A percentile compares a stretch with the other conserved stretches of the same genome.
Conservation (phyloP, 2,113 vertebrate genomes). For the Menura novaehollandiae region DNA sequence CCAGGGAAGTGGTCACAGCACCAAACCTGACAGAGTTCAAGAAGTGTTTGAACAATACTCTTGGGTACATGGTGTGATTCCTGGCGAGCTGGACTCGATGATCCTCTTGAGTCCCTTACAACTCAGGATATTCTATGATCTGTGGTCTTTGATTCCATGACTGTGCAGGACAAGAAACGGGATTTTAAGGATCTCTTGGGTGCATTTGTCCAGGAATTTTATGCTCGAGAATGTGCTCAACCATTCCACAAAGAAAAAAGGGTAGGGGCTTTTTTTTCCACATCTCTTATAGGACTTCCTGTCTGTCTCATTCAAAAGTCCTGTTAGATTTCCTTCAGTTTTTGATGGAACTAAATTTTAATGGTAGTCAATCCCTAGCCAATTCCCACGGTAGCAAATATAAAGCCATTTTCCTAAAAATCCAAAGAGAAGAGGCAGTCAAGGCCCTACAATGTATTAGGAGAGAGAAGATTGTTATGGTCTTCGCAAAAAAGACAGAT, state of each 20-base stretch:
- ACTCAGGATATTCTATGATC: background rate
- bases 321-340: background rate
- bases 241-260: background rate
- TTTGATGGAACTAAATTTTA: background rate
- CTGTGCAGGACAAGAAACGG: background rate
- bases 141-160: background rate
- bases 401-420: background rate
- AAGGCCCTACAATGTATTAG: background rate
- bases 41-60: background rate
- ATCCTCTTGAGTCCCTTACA: background rate
- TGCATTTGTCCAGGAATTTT: background rate
- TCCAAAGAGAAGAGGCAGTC: background rate
- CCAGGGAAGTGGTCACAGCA: background rate
- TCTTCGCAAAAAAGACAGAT: background rate
- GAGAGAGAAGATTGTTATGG: background rate
- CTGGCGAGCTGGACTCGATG: background rate
- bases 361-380: background rate
- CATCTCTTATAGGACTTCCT: background rate
- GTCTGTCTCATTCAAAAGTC: background rate
- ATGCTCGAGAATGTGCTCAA: background rate
- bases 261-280: accelerated
- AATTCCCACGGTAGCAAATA: background rate
- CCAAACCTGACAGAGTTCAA: background rate
- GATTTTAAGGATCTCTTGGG: background rate
- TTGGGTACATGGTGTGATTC: background rate